These are phyloP conservation scores for Trachythela sp. DNA, from an alignment of 64 coral and sea anemone genomes.

Conservation along the genomic window DNA sequence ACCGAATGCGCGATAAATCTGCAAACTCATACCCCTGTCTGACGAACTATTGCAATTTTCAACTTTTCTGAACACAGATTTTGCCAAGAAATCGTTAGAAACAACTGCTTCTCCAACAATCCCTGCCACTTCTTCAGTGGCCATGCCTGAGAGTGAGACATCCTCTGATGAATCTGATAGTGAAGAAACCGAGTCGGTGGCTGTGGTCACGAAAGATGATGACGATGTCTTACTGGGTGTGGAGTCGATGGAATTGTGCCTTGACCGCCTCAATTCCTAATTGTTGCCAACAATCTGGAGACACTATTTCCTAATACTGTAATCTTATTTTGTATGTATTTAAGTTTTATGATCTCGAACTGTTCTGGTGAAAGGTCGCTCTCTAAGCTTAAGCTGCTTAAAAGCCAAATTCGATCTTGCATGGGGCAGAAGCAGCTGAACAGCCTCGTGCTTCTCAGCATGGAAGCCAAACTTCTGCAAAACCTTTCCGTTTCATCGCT, in stretches of 20 bases:
- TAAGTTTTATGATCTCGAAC: constrained; percentile 21
- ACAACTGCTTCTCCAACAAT: no score
- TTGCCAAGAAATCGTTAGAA: no score
- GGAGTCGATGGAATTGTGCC: background rate
- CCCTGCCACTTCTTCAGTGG: no score
- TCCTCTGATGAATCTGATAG: no score
- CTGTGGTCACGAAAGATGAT: constrained; percentile 5
- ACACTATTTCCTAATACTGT: constrained; percentile 12
- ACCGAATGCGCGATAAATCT: background rate
- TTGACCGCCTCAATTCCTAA: constrained; percentile 13
- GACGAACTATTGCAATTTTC: no score
- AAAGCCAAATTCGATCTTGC: background rate
- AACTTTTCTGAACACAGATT: no score
- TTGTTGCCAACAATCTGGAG: constrained; percentile 29
- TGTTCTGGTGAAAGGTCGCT: constrained; percentile 2
- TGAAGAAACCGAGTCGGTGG: no score
- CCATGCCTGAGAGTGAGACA: no score
- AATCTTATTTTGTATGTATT: constrained; percentile 7
- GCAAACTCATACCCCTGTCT: background rate
- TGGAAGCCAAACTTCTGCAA: background rate
- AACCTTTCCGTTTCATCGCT: background rate
- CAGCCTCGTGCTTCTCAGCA: background rate
- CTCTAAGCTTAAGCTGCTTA: background rate
- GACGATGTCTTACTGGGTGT: background rate
- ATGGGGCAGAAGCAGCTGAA: background rate